These are phyloP conservation scores for Rhombomys opimus DNA, from an alignment of 2,113 vertebrate species.

Conservation along the genomic window DNA sequence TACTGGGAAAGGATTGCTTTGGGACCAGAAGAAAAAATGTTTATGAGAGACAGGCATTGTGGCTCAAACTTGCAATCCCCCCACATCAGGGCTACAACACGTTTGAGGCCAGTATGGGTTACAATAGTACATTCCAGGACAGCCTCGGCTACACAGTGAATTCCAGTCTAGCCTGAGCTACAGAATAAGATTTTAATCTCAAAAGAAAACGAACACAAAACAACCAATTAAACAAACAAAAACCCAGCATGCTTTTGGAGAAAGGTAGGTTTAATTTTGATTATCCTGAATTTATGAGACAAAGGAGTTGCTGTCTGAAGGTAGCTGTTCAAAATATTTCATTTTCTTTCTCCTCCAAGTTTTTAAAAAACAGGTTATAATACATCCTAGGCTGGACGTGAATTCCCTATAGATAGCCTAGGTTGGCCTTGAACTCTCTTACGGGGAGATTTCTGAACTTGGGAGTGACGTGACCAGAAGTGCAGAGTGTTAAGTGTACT, in stretches of 20 bases:
- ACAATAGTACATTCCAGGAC: background rate
- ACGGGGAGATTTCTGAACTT: slow-evolving; percentile 42
- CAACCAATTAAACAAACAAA: background rate
- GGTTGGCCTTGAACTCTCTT: background rate
- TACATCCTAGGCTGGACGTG: background rate
- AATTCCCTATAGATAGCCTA: background rate
- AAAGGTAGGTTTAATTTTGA: slow-evolving; percentile 60
- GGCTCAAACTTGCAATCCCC: background rate
- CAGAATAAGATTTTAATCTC: background rate
- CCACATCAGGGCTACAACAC: background rate
- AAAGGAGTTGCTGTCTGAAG: slow-evolving; percentile 4
- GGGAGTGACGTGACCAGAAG: background rate
- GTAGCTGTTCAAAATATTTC: background rate
- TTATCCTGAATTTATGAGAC: slow-evolving; percentile 37
- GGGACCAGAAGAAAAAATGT: slow-evolving; percentile 10
- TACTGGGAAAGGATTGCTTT: slow-evolving; percentile 46
- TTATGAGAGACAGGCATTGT: background rate
- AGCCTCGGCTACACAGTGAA: background rate
- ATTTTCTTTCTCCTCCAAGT: slow-evolving; percentile 31
- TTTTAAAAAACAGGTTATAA: background rate
- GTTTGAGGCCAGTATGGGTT: background rate
- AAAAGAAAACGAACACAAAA: background rate
- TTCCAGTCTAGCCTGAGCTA: background rate
- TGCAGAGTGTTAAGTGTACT: background rate
- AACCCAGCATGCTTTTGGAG: background rate